phyloP scores from a whole-genome alignment of 2,888 invertebrate genomes.

The Penaeus monodon region DNA sequence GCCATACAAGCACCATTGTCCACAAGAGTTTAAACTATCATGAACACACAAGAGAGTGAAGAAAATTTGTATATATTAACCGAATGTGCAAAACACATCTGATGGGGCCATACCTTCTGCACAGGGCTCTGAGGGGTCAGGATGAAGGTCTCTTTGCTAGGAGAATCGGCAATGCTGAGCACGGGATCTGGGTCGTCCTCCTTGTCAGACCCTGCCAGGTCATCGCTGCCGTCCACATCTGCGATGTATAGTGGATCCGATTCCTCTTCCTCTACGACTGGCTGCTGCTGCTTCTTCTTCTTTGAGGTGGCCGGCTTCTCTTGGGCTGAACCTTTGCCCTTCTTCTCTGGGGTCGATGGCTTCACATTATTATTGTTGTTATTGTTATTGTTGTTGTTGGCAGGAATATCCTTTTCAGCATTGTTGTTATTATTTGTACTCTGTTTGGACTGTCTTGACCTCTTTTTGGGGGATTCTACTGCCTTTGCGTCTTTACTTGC shows the following conservation, averaged over 20 bases:
- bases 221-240: not conserved
- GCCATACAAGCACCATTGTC: too few relatives aligned
- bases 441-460: not conserved
- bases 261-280: not conserved
- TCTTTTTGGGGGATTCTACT: conserved; percentile 27
- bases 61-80: too few relatives aligned
- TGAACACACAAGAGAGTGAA: too few relatives aligned
- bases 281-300: not conserved
- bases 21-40: too few relatives aligned
- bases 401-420: too few relatives aligned
- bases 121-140: not conserved
- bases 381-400: conserved; percentile 37
- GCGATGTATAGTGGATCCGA: too few relatives aligned
- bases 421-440: conserved; percentile 24
- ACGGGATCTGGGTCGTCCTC: not conserved
- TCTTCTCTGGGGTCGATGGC: not conserved
- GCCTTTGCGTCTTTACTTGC: not conserved
- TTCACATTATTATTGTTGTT: conserved; percentile 20
- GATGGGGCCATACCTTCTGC: conserved; percentile 3
- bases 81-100: not conserved
- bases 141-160: conserved; percentile 1
- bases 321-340: not conserved
- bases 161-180: not conserved
- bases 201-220: not conserved
- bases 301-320: not conserved